phyloP scores from a whole-genome alignment of 2,113 vertebrate genomes.

The Gopherus flavomarginatus region DNA sequence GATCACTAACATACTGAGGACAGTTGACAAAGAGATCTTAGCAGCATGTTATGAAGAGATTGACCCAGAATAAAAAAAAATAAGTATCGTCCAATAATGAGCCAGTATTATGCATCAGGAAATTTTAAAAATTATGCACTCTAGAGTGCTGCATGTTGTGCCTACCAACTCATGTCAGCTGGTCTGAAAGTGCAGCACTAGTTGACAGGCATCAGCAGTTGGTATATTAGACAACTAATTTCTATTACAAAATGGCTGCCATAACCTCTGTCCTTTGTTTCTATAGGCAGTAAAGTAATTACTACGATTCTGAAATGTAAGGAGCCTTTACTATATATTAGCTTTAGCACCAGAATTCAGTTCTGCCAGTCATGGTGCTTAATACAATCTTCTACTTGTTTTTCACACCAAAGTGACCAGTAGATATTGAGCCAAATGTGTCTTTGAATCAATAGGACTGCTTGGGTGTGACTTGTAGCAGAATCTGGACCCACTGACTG shows the following conservation, averaged over 20 bases:
- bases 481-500: rapidly evolving
- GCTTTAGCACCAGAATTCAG: rapidly evolving
- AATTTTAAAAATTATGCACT: not conserved
- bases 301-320: not conserved
- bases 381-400: rapidly evolving
- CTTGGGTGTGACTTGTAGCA: not conserved
- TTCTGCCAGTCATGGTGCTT: not conserved
- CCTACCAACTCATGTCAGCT: not conserved
- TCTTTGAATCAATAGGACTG: not conserved
- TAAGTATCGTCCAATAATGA: not conserved
- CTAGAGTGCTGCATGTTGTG: not conserved
- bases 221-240: not conserved
- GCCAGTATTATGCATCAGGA: not conserved
- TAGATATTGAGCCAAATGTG: not conserved
- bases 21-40: not conserved
- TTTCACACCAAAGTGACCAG: not conserved
- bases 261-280: not conserved
- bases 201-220: rapidly evolving
- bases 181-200: not conserved
- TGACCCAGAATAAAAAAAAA: not conserved
- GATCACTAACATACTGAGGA: not conserved
- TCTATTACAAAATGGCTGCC: not conserved
- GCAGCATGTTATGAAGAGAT: not conserved
- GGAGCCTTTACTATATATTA: rapidly evolving
- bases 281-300: not conserved